phyloP scores from a whole-genome alignment of 2,797 vertebrate genomes.

The Enteromius trimaculatus region DNA sequence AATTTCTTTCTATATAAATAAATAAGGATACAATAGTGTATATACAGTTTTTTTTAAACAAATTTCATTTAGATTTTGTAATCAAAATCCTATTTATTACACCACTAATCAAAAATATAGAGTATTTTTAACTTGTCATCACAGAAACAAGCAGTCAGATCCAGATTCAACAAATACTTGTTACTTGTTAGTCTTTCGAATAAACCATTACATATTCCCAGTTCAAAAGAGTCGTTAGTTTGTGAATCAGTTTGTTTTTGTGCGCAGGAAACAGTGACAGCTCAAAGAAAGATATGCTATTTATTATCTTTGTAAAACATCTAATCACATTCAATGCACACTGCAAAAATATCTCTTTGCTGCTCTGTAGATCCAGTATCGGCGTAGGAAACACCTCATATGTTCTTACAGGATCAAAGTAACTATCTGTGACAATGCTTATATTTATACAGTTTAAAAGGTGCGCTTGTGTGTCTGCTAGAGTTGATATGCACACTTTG shows the following conservation, averaged over 20 bases:
- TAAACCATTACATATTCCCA: not conserved
- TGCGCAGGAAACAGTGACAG: too few relatives aligned
- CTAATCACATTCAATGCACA: not conserved
- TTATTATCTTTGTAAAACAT: not conserved
- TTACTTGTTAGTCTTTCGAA: not conserved
- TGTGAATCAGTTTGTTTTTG: not conserved
- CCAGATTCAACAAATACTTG: not conserved
- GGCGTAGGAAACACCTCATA: not conserved
- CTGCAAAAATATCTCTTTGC: not conserved
- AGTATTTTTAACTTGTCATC: not conserved
- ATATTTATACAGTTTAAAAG: not conserved
- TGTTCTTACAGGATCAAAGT: not conserved
- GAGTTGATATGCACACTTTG: constrained; percentile 6
- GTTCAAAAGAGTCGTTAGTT: not conserved
- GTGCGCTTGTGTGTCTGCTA: constrained; percentile 14
- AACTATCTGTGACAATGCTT: not conserved
- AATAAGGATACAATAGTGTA: not conserved
- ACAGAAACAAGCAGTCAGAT: not conserved
- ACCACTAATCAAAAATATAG: not conserved
- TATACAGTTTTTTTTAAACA: not conserved
- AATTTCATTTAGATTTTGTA: not conserved
- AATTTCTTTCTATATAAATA: not conserved
- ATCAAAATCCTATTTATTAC: not conserved
- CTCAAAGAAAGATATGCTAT: not conserved
- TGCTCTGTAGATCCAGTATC: not conserved